phyloP scores from a whole-genome alignment of 2,113 vertebrate genomes.

The Larimichthys polyactis region DNA sequence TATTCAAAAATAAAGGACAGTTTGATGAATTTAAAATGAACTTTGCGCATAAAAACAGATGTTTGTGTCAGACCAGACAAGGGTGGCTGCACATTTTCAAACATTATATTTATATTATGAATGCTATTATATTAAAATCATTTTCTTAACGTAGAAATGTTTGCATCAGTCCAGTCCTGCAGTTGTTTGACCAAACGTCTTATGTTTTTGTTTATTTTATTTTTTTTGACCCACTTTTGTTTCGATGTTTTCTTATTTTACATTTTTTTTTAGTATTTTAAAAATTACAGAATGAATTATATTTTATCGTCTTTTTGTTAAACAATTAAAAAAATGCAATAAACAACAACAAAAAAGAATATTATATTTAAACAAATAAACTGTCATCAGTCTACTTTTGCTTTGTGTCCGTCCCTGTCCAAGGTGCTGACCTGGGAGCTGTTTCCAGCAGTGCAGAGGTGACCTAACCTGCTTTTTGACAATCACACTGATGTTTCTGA shows the following conservation, averaged over 20 bases:
- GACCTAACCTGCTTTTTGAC: background rate
- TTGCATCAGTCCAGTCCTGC: background rate
- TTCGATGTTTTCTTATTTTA: no score
- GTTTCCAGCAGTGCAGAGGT: background rate
- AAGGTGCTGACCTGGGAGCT: constrained; percentile 54
- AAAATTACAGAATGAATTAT: background rate
- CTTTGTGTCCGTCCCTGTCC: constrained; percentile 47
- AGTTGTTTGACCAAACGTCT: background rate
- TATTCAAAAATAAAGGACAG: background rate
- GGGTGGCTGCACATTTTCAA: background rate
- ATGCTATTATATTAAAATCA: no score
- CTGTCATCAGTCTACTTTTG: no score
- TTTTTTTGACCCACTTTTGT: background rate
- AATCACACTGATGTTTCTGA: constrained; percentile 31
- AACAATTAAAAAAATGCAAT: no score
- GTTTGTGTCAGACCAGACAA: background rate
- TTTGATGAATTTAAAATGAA: background rate
- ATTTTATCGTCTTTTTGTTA: background rate
- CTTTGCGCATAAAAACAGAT: background rate
- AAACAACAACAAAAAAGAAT: background rate
- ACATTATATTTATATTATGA: no score
- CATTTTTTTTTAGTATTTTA: no score
- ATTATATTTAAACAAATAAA: background rate
- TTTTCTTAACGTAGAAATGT: background rate
- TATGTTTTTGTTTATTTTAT: background rate